Evolutionary conservation across 1,140 invertebrate genomes (phyloP), one percentile per base, ranked within the genome.

Genomic region (Eumaeus atala): DNA sequence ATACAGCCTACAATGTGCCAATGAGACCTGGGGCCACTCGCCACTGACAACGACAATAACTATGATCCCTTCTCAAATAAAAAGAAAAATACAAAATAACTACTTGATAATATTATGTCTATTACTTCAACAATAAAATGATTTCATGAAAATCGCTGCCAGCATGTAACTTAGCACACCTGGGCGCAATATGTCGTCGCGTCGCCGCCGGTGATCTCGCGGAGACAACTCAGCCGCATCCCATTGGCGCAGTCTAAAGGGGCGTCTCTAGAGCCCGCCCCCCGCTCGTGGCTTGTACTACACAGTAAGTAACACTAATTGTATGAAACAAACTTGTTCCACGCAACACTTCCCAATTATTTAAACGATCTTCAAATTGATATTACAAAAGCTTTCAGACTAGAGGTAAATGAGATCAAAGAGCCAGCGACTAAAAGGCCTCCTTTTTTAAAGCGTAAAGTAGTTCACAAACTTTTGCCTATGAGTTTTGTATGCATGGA

Each of bases 231-330:
- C 51, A 59, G 54, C 52, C 54, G 53, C 62, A 59, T 68, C 66
- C 59, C 64, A 81, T 84, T 81, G 80, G 77, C 64, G 62, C 67
- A 70, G 63, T 59, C 51, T 66, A 81, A 82, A 72, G 72, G 78
- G 80, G 77, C 77, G 80, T 66, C 66, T 51, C 60, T 54, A 34
- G 40, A 16, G 50, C 34, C 64, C 72, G 69, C 75, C 77, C 70
- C 69, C 58, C 57, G 37, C 52, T 56, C 51, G 61, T 54, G 57
- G 63, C 52, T 42, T 40, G 14, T 9, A 37, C 33, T 48, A 63
- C 53, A 51, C 58, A 53, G 28, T 12, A 40, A 40, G 21, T 28
- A 28, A 28, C 21, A 28, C 21, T 28, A 28, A 28, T 28, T 28
- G 21, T 28, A 28, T 6, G 21, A 28, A 28, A 28, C 16, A 44